Evolutionary conservation across 2,113 vertebrate species (phyloP).

Genomic region (Cynopterus brachyotis): DNA sequence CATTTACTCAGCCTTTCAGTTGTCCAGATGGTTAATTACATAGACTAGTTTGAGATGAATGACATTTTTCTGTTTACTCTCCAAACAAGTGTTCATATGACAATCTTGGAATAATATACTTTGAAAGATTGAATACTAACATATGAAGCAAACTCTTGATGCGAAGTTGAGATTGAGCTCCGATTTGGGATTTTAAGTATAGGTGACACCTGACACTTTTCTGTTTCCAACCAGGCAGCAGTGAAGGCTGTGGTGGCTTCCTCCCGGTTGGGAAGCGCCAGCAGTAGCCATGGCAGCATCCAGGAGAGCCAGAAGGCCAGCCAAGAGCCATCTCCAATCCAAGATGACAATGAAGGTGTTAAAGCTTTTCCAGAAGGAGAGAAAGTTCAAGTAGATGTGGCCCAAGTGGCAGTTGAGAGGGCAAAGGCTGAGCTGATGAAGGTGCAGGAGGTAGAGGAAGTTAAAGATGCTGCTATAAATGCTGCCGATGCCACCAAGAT

Average conservation of each 20-base stretch:
- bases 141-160: background rate
- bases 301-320: constrained; percentile 83
- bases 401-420: background rate
- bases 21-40: background rate
- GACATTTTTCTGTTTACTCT: background rate
- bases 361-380: background rate
- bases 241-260: constrained; percentile 93
- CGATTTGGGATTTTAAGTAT: background rate
- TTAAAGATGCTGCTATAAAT: background rate
- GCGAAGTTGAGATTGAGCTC: background rate
- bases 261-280: constrained; percentile 87
- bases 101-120: background rate
- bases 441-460: background rate
- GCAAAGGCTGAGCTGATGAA: background rate
- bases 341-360: background rate
- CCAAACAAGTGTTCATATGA: background rate
- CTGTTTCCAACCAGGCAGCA: constrained; percentile 83
- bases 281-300: constrained; percentile 76
- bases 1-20: background rate
- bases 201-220: background rate
- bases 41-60: background rate
- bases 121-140: background rate
- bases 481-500: background rate
- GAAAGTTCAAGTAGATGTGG: background rate
- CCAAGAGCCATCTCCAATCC: constrained; percentile 61